These are phyloP conservation scores for Anguilla japonica DNA, from an alignment of 2,113 vertebrate species.

Conservation along the genomic window DNA sequence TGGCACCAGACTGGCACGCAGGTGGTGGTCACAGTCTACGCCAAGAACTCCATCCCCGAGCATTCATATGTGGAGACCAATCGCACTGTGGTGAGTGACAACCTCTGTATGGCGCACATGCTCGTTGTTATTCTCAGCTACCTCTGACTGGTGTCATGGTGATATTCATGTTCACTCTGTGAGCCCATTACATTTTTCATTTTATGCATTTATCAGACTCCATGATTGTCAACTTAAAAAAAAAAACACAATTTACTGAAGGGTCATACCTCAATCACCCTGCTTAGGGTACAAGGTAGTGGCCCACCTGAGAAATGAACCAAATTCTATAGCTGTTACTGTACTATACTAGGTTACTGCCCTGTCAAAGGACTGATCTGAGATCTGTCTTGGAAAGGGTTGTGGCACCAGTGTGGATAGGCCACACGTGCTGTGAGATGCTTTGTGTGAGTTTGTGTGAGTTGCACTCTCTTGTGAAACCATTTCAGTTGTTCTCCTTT, in stretches of 20 bases:
- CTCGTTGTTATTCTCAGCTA: not conserved
- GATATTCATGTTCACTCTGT: too few species aligned
- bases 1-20: constrained; percentile 90
- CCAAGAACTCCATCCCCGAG: constrained; percentile 80
- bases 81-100: constrained; percentile 76
- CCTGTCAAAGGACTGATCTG: not conserved
- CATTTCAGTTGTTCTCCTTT: not conserved
- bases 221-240: too few species aligned
- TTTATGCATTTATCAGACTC: too few species aligned
- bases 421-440: too few species aligned
- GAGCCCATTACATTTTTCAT: too few species aligned
- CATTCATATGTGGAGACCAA: constrained; percentile 80
- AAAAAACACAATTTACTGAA: too few species aligned
- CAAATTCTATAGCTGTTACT: too few species aligned
- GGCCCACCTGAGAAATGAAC: too few species aligned
- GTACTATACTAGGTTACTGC: not conserved
- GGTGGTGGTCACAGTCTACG: constrained; percentile 86
- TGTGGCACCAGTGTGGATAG: too few species aligned
- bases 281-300: too few species aligned
- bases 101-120: not conserved
- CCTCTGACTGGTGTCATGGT: not conserved
- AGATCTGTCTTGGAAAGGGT: too few species aligned
- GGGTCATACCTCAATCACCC: too few species aligned
- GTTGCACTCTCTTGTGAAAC: not conserved
- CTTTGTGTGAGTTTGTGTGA: not conserved